phyloP scores from a whole-genome alignment of 23 tunicate species.

The Styela clava region DNA sequence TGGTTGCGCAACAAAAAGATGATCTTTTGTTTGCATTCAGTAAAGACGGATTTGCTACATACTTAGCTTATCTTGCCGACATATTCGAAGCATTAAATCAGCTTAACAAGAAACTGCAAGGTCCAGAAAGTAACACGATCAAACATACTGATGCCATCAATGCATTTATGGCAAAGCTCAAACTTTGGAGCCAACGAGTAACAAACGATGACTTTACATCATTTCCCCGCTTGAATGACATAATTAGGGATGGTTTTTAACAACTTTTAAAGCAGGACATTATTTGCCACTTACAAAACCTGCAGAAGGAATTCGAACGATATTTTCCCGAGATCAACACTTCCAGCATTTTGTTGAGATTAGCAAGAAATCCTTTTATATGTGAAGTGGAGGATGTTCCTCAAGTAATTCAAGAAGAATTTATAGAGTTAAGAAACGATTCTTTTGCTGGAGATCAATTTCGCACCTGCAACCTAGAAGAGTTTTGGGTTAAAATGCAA shows the following conservation, averaged over 20 bases:
- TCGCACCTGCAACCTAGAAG: conserved; percentile 39
- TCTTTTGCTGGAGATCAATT: conserved; percentile 47
- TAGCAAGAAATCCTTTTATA: conserved; percentile 34
- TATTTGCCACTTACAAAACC: conserved; percentile 10
- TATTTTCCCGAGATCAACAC: conserved; percentile 36
- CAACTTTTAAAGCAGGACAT: conserved; percentile 22
- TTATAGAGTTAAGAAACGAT: conserved; percentile 37
- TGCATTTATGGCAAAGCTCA: conserved; percentile 50
- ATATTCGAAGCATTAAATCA: background rate
- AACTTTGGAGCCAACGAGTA: conserved; percentile 25
- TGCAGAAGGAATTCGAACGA: conserved; percentile 8
- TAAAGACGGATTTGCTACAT: conserved; percentile 30
- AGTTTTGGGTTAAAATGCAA: conserved; percentile 4
- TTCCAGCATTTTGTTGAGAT: conserved; percentile 25
- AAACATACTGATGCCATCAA: conserved; percentile 28
- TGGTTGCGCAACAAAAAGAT: conserved; percentile 31
- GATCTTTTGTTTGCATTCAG: conserved; percentile 14
- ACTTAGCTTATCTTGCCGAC: no score
- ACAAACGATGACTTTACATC: conserved; percentile 32
- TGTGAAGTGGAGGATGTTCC: conserved; percentile 35
- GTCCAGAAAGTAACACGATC: conserved; percentile 27
- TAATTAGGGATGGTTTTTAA: conserved; percentile 7
- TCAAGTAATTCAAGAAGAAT: conserved; percentile 36
- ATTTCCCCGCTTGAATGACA: conserved; percentile 29
- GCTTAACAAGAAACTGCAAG: no score